These are phyloP conservation scores for Drosophila vallismaia DNA, from an alignment of 2,888 invertebrate genomes.

Conservation along the genomic window DNA sequence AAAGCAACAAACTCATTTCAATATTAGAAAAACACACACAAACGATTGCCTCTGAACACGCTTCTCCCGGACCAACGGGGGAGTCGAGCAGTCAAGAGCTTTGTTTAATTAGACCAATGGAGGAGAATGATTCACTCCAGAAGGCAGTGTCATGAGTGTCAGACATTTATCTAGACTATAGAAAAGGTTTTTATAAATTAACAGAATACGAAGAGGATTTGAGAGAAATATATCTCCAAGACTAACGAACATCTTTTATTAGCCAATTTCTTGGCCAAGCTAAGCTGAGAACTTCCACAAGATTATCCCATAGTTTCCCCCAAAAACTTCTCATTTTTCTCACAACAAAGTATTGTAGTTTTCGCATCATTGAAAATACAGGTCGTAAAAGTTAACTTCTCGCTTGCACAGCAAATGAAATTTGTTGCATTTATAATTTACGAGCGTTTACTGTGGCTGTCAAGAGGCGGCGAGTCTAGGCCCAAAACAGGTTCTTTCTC, in stretches of 20 bases:
- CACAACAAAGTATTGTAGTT: slow-evolving; percentile 5
- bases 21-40: slow-evolving; percentile 45
- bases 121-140: slow-evolving; percentile 30
- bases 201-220: no score
- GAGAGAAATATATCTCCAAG: no score
- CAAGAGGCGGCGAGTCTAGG: not conserved
- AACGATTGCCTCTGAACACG: slow-evolving; percentile 32
- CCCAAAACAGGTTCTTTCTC: slow-evolving; percentile 42
- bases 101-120: slow-evolving; percentile 58
- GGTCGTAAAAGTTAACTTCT: slow-evolving; percentile 13
- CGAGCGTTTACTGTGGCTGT: slow-evolving; percentile 41
- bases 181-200: not conserved
- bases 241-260: not conserved
- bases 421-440: slow-evolving; percentile 30
- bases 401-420: slow-evolving; percentile 4
- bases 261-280: not conserved
- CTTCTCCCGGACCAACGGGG: not conserved
- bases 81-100: slow-evolving; percentile 13
- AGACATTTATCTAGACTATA: slow-evolving; percentile 11
- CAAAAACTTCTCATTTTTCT: slow-evolving; percentile 11
- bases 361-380: slow-evolving; percentile 14
- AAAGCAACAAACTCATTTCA: slow-evolving; percentile 56
- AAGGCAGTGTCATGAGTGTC: slow-evolving; percentile 9
- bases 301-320: not conserved
- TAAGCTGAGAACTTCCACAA: not conserved